Evolutionary conservation across 1,140 invertebrate species (phyloP).

Genomic region (Araneus ventricosus): DNA sequence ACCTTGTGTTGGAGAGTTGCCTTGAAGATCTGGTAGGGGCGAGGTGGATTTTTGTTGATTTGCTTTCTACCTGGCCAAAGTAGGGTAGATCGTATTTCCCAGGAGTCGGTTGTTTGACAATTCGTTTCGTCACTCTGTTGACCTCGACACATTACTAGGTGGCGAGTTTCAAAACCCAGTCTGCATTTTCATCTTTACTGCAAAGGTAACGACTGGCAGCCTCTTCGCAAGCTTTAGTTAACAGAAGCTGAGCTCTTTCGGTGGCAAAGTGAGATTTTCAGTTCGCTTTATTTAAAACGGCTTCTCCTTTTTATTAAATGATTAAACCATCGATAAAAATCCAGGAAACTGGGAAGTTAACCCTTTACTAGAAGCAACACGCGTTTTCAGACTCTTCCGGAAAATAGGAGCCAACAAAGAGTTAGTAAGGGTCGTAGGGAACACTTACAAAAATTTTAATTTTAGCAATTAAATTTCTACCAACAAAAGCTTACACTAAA

Average conservation of each 20-base stretch:
- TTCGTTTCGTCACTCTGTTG: constrained; percentile 25
- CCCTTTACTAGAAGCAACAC: no score
- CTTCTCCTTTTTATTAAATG: no score
- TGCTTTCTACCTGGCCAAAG: neutral
- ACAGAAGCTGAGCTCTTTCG: neutral
- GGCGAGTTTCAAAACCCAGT: constrained; percentile 8
- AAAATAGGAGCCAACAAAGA: no score
- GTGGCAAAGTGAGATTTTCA: no score
- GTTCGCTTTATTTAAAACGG: no score
- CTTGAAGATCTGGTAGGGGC: constrained; percentile 12
- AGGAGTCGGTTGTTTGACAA: neutral
- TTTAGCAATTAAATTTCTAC: no score
- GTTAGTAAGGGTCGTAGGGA: no score
- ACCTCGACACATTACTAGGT: constrained; percentile 36
- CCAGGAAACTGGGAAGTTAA: no score
- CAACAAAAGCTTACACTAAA: no score
- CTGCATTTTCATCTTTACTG: neutral
- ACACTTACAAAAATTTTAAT: no score
- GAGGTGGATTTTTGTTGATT: constrained; percentile 8
- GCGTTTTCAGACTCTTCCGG: no score
- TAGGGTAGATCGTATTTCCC: constrained; percentile 42
- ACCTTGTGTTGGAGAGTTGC: constrained; percentile 15
- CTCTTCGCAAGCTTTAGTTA: neutral
- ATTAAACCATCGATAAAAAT: no score
- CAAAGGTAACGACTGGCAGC: neutral